phyloP scores from a whole-genome alignment of 2,888 invertebrate species.

The Neocrepidodera transversa region DNA sequence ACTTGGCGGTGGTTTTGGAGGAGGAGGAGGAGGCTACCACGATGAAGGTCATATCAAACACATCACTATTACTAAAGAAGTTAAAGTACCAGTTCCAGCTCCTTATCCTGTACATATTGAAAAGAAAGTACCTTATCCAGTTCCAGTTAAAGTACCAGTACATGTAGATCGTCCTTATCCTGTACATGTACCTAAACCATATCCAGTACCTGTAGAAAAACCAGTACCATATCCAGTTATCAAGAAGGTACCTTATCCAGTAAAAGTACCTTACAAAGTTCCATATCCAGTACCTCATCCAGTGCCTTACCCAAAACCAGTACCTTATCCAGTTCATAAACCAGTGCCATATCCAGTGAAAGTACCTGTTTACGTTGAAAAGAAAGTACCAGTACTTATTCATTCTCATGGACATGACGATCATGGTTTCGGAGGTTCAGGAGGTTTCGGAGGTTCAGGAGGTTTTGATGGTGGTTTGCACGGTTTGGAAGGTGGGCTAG shows the following conservation, averaged over 20 bases:
- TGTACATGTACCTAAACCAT: slow-evolving; percentile 61
- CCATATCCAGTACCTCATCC: slow-evolving; percentile 61
- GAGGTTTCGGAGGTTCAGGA: slow-evolving; percentile 40
- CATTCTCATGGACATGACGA: slow-evolving; percentile 59
- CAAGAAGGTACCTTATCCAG: slow-evolving; percentile 63
- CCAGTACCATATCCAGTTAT: slow-evolving; percentile 65
- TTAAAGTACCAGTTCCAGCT: slow-evolving; percentile 60
- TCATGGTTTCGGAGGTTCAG: slow-evolving; percentile 51
- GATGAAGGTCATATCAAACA: slow-evolving; percentile 49
- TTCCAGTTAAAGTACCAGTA: slow-evolving; percentile 58
- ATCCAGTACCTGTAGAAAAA: slow-evolving; percentile 63
- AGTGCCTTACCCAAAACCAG: slow-evolving; percentile 52
- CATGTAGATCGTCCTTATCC: slow-evolving; percentile 62
- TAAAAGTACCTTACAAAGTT: slow-evolving; percentile 61
- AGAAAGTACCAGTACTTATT: slow-evolving; percentile 60
- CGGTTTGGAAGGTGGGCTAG: slow-evolving; percentile 34
- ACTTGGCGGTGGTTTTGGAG: slow-evolving; percentile 32
- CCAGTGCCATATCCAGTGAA: slow-evolving; percentile 60
- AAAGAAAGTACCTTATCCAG: slow-evolving; percentile 61
- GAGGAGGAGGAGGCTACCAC: slow-evolving; percentile 32
- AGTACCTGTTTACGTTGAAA: slow-evolving; percentile 60
- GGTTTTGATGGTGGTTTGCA: slow-evolving; percentile 38
- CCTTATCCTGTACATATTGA: slow-evolving; percentile 65
- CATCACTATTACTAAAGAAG: slow-evolving; percentile 59
- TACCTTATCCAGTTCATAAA: slow-evolving; percentile 56